A percentile compares a stretch with the other conserved stretches of the same genome.
These are phyloP conservation scores for Strix aluco DNA, from an alignment of 2,113 vertebrate genomes.

Conservation along the genomic window DNA sequence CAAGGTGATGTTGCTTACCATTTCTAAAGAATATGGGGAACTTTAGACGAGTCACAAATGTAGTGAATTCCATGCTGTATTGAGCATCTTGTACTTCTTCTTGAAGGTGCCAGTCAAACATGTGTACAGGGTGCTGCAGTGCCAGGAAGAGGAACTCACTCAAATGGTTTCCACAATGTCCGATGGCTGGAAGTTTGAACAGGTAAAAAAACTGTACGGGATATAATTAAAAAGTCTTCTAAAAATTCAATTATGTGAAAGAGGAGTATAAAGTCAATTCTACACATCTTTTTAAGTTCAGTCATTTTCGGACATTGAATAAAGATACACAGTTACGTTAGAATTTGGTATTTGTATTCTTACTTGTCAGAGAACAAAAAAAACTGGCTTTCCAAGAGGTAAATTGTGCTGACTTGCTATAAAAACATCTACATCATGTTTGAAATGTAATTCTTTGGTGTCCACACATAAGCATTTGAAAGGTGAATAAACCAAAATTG, in stretches of 20 bases:
- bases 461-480: not conserved
- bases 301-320: not conserved
- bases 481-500: not conserved
- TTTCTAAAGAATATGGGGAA: not conserved
- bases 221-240: not conserved
- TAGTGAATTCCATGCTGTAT: not conserved
- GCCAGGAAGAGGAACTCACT: conserved; percentile 97
- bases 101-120: conserved; percentile 92
- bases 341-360: not conserved
- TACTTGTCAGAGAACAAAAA: not conserved
- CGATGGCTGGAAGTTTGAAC: conserved; percentile 98
- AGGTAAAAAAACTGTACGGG: conserved; percentile 75
- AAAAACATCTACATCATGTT: not conserved
- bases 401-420: not conserved
- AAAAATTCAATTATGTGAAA: not conserved
- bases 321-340: not conserved
- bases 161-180: conserved; percentile 99
- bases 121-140: conserved; percentile 96
- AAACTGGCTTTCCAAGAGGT: not conserved
- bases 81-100: not conserved
- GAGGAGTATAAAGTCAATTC: not conserved
- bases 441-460: not conserved
- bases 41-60: not conserved
- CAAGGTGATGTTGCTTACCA: not conserved
- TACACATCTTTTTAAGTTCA: not conserved